Percentiles rank a stretch among this genome's conserved stretches.
phyloP scores from a whole-genome alignment of 2,888 invertebrate genomes.

The Oscheius sp. region DNA sequence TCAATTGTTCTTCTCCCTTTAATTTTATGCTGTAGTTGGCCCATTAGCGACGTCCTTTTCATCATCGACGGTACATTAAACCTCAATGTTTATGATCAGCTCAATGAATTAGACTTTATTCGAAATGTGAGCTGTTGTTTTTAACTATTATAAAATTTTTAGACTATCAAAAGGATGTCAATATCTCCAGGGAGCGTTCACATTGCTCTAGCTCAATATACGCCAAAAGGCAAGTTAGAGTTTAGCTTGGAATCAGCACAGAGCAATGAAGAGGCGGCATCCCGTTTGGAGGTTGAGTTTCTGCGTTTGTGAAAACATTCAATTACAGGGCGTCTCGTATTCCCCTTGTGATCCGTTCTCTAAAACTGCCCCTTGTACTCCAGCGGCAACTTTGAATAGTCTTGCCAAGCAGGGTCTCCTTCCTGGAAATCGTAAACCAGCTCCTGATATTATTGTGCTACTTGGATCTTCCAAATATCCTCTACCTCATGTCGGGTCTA shows the following conservation, averaged over 20 bases:
- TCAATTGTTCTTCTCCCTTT: neutral
- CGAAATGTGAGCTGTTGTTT: constrained; percentile 39
- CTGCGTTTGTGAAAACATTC: neutral
- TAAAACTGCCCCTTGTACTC: constrained; percentile 35
- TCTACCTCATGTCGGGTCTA: constrained; percentile 55
- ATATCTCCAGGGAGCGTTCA: constrained; percentile 35
- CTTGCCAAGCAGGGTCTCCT: constrained; percentile 45
- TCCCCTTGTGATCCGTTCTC: constrained; percentile 44
- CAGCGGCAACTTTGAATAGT: constrained; percentile 50
- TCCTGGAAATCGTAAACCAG: constrained; percentile 57
- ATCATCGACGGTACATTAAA: constrained; percentile 64
- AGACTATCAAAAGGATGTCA: constrained; percentile 30
- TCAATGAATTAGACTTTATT: constrained; percentile 50
- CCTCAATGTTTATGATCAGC: constrained; percentile 58
- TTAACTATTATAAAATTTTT: neutral
- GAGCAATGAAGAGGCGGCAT: constrained; percentile 3
- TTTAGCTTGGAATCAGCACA: constrained; percentile 43
- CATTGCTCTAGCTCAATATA: constrained; percentile 66
- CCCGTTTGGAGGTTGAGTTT: constrained; percentile 27
- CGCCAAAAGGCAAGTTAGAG: constrained; percentile 59
- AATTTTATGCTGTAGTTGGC: constrained; percentile 54
- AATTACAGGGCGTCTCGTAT: constrained; percentile 48
- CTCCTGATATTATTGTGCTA: constrained; percentile 66
- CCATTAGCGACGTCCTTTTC: constrained; percentile 62
- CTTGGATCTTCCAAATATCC: constrained; percentile 59